Evolutionary conservation across 2,888 invertebrate genomes (phyloP).

Genomic region (Yponomeuta evonymella): DNA sequence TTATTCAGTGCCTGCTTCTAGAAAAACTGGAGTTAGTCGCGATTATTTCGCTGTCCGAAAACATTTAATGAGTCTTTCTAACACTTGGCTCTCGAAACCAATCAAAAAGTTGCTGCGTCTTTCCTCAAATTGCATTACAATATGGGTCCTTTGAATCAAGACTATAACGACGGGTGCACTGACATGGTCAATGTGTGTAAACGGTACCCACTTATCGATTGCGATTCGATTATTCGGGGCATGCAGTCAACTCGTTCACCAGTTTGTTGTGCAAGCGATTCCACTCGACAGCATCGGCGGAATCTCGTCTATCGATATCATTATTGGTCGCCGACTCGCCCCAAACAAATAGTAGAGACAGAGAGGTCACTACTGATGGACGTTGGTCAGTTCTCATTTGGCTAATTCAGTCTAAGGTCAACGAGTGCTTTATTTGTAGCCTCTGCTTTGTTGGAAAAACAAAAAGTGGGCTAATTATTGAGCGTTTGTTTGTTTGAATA

Average conservation of each 20-base stretch:
- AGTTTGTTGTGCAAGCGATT: conserved; percentile 19
- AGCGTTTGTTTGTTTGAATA: not conserved
- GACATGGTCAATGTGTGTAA: not conserved
- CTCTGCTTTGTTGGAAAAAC: not conserved
- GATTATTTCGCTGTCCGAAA: no score
- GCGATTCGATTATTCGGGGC: not conserved
- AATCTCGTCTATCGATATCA: conserved; percentile 20
- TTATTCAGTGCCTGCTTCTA: no score
- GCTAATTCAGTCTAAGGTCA: conserved; percentile 10
- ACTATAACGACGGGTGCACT: not conserved
- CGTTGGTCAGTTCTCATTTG: not conserved
- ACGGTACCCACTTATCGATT: not conserved
- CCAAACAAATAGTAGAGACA: not conserved
- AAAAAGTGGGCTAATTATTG: not conserved
- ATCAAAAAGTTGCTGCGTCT: no score
- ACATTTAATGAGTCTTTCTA: no score
- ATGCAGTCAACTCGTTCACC: not conserved
- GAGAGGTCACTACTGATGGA: not conserved
- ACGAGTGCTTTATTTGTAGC: not conserved
- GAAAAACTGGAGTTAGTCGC: no score
- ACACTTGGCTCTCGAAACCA: no score
- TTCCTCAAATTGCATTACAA: no score
- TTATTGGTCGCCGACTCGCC: not conserved
- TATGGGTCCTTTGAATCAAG: not conserved
- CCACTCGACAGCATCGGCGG: conserved; percentile 25